These are phyloP conservation scores for Carterocephalus palaemon DNA, from an alignment of 2,888 invertebrate genomes.

Conservation along the genomic window DNA sequence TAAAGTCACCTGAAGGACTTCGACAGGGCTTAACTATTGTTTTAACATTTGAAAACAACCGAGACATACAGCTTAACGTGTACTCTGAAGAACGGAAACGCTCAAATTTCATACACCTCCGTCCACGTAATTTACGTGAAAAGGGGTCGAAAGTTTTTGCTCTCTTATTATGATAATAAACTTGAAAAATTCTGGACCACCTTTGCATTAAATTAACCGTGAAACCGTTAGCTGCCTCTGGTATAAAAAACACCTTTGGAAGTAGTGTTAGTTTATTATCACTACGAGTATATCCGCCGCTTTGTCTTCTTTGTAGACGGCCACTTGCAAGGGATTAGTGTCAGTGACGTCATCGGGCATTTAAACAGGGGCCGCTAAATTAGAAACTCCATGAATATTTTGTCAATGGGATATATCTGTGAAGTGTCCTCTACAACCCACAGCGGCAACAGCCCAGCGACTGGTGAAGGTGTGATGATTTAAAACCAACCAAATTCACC, in stretches of 20 bases:
- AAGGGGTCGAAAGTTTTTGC: too few species aligned
- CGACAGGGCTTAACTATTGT: too few species aligned
- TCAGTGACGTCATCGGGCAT: slow-evolving; percentile 27
- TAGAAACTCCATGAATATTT: background rate
- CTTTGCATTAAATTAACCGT: slow-evolving; percentile 12
- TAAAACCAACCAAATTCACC: too few species aligned
- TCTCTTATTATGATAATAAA: too few species aligned
- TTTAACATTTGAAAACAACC: too few species aligned
- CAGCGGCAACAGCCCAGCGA: too few species aligned
- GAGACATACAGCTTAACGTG: background rate
- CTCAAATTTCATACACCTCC: background rate
- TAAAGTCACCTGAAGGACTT: too few species aligned
- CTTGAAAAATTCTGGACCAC: slow-evolving; percentile 23
- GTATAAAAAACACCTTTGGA: slow-evolving; percentile 17
- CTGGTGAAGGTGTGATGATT: too few species aligned
- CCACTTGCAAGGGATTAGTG: slow-evolving; percentile 33
- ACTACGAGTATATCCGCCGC: slow-evolving; percentile 21
- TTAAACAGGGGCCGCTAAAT: slow-evolving; percentile 17
- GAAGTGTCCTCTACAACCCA: too few species aligned
- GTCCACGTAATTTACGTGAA: too few species aligned
- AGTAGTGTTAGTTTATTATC: slow-evolving; percentile 6
- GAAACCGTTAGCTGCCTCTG: too few species aligned
- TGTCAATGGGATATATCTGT: background rate
- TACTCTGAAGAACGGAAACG: background rate
- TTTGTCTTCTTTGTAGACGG: slow-evolving; percentile 28